These are phyloP conservation scores for Carapus acus DNA, from an alignment of 2,797 vertebrate genomes.

Conservation along the genomic window DNA sequence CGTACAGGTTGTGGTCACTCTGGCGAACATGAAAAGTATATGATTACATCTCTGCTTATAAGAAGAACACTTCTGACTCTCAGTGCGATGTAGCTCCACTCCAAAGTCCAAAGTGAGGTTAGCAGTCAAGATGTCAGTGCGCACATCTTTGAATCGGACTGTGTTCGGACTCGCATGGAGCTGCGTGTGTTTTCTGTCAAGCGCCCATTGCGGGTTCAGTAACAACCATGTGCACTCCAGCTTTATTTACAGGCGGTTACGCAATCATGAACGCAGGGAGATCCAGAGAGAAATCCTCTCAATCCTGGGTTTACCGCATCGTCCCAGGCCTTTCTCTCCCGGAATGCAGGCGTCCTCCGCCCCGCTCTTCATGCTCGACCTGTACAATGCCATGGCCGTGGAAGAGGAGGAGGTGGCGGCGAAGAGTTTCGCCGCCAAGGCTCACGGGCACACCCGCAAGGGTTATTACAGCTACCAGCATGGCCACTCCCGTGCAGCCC, in stretches of 20 bases:
- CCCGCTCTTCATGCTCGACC: slow-evolving; percentile 98
- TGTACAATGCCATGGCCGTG: slow-evolving; percentile 97
- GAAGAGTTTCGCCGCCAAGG: slow-evolving; percentile 73
- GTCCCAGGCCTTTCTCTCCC: slow-evolving; percentile 95
- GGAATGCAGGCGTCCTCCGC: slow-evolving; percentile 96
- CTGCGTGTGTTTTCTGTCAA: slow-evolving; percentile 82
- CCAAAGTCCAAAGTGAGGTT: slow-evolving; percentile 44
- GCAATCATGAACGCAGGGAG: slow-evolving; percentile 96
- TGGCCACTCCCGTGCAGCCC: slow-evolving; percentile 82
- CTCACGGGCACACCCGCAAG: slow-evolving; percentile 77
- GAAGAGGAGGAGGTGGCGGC: slow-evolving; percentile 82
- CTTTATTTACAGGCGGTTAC: slow-evolving; percentile 97
- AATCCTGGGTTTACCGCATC: slow-evolving; percentile 96
- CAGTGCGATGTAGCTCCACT: slow-evolving; percentile 62
- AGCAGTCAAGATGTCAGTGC: slow-evolving; percentile 64
- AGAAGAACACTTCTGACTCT: slow-evolving; percentile 8
- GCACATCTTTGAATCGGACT: slow-evolving; percentile 70
- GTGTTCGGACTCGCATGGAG: slow-evolving; percentile 86
- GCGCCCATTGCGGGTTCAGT: slow-evolving; percentile 81
- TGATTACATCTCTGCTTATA: slow-evolving; percentile 36
- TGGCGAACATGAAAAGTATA: slow-evolving; percentile 44
- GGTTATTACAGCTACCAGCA: slow-evolving; percentile 79
- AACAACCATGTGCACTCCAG: slow-evolving; percentile 99
- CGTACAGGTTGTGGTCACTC: slow-evolving; percentile 30
- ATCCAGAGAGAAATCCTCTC: slow-evolving; percentile 99